Evolutionary conservation across 2,113 vertebrate species (phyloP), one percentile per base, ranked within the genome.

Genomic region (Grammomys dolichurus): DNA sequence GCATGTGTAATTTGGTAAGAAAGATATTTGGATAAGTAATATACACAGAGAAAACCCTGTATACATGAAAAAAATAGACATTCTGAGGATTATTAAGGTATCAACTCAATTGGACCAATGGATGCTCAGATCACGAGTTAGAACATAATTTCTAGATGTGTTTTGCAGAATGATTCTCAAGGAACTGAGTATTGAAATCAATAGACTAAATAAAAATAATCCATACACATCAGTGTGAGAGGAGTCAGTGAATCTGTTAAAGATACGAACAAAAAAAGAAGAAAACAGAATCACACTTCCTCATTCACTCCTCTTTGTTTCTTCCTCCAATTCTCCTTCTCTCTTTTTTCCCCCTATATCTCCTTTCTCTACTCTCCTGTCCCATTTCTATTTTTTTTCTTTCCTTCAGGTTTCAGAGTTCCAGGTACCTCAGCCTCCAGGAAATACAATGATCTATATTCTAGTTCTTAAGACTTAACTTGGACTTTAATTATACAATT

Each of bases 41-140:
- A 33, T 56, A 56, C 33, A 36, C 51, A 77, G 22, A 89, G 26
- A 75, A 97, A 91, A 84, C 76, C 67, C 84, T 33, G 14, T 88
- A 46, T 65, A 63, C 17, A 70, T 17, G 81, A 69, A 7, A 86
- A n/a, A 63, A 43, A 7, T 54, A 14, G 8, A 36, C 22, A 82
- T 82, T 60, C 22, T 82, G 24, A 16, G n/a, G n/a, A 20, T 76
- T n/a, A 28, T 51, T 75, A 69, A 46, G 54, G 9, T 77, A 40
- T 58, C 28, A 76, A 48, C 11, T 60, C 69, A 31, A 69, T 51
- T 46, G 22, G 10, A 24, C 12, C 36, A 70, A 91, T 5, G 1
- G 51, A 86, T 77, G 4, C 33, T 84, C 89, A 78, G 40, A 95
- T 72, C n/a, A 67, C 7, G n/a, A 31, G 19, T 33, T 58, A 86